Conservation (phyloP, 2,888 invertebrate species). For the Pegoplata infirma region DNA sequence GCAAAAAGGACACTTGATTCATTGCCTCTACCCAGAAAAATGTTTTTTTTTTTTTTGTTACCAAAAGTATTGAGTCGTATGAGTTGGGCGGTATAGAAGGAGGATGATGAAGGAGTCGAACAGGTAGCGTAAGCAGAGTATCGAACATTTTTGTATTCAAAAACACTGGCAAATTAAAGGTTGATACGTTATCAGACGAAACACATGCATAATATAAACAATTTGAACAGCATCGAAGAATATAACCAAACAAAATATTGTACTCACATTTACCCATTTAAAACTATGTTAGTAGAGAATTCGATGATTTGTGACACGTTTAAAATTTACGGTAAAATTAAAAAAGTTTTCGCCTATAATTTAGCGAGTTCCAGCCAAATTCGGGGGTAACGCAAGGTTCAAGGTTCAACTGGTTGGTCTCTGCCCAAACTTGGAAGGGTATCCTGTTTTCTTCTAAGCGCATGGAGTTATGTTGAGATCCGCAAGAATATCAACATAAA, state of each 20-base stretch:
- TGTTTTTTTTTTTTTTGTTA: not conserved
- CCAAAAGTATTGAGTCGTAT: slow-evolving; percentile 24
- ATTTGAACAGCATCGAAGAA: slow-evolving; percentile 29
- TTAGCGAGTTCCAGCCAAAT: no score
- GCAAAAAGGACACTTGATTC: slow-evolving; percentile 56
- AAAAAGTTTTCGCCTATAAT: no score
- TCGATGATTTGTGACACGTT: no score
- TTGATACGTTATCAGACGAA: slow-evolving; percentile 55
- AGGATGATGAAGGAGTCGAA: not conserved
- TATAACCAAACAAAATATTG: slow-evolving; percentile 16
- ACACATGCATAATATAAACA: slow-evolving; percentile 53
- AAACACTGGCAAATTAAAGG: slow-evolving; percentile 54
- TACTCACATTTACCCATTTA: not conserved
- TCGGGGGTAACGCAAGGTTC: no score
- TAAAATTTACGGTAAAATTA: no score
- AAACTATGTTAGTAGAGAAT: not conserved
- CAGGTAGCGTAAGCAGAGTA: slow-evolving; percentile 9
- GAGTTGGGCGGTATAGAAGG: not conserved
- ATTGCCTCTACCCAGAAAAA: slow-evolving; percentile 35
- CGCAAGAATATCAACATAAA: no score
- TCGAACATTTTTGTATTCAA: slow-evolving; percentile 39
- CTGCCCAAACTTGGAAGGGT: no score
- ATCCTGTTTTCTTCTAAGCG: no score
- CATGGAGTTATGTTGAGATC: no score
- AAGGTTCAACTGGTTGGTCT: no score